Conservation (phyloP, 2,888 invertebrate species). For the Scrobipalpa atriplicella region DNA sequence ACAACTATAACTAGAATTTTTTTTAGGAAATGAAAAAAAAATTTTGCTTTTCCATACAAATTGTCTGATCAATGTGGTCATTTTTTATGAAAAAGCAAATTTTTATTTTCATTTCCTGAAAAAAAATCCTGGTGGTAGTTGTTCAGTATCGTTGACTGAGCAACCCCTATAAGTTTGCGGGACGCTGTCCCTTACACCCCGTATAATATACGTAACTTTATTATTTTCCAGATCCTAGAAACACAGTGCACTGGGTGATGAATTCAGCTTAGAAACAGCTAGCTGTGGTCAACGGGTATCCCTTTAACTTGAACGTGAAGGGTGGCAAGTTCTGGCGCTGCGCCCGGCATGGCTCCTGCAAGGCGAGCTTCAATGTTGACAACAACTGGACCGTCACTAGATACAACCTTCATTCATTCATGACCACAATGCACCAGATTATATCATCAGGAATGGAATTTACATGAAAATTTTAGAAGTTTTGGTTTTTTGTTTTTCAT, state of each 20-base stretch:
- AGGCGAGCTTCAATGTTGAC: constrained; percentile 3
- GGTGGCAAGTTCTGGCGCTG: background rate
- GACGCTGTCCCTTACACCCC: too few relatives aligned
- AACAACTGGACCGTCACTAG: background rate
- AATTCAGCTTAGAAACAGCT: background rate
- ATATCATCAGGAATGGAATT: background rate
- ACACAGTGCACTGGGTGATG: background rate
- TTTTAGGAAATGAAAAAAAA: too few relatives aligned
- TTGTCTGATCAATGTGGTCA: too few relatives aligned
- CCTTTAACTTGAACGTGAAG: background rate
- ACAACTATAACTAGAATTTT: too few relatives aligned
- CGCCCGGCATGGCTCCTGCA: constrained; percentile 3
- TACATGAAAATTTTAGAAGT: background rate
- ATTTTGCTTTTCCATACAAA: too few relatives aligned
- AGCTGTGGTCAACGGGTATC: background rate
- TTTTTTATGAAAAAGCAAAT: too few relatives aligned
- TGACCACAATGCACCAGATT: background rate
- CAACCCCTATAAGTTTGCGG: too few relatives aligned
- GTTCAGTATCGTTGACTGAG: too few relatives aligned
- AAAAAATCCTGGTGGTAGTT: too few relatives aligned
- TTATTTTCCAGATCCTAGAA: background rate
- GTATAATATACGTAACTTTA: too few relatives aligned
- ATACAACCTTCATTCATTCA: background rate
- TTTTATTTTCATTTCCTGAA: too few relatives aligned
- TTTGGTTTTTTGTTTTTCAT: too few relatives aligned